Conservation (phyloP, 1,140 invertebrate species). For the Conopomorpha cramerella region DNA sequence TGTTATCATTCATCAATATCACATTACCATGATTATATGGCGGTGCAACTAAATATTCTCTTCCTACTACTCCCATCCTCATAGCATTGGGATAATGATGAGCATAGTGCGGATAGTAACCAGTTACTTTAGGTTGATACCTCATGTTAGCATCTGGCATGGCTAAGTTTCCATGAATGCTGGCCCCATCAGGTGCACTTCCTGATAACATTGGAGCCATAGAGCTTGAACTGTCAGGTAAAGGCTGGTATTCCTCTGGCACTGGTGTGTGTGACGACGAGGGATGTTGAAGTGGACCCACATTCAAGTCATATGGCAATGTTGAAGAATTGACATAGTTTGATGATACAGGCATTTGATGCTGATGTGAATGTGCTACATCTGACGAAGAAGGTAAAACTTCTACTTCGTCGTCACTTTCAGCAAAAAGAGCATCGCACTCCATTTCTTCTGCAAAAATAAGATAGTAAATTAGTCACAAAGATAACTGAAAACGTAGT, state of each 20-base stretch:
- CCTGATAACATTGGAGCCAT: slow-evolving; percentile 24
- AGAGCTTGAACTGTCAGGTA: slow-evolving; percentile 46
- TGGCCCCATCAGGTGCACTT: slow-evolving; percentile 19
- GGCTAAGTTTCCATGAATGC: slow-evolving; percentile 14
- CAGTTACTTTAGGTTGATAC: slow-evolving; percentile 33
- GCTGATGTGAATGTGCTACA: background rate
- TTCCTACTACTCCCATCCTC: slow-evolving; percentile 12
- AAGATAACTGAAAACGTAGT: no score
- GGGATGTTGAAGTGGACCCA: slow-evolving; percentile 20
- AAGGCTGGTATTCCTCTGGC: slow-evolving; percentile 47
- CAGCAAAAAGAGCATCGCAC: slow-evolving; percentile 53
- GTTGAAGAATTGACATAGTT: slow-evolving; percentile 42
- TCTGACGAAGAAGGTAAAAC: slow-evolving; percentile 30
- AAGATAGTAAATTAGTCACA: slow-evolving; percentile 11
- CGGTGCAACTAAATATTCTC: slow-evolving; percentile 19
- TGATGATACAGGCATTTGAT: slow-evolving; percentile 20
- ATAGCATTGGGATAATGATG: slow-evolving; percentile 16
- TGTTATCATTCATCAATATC: slow-evolving; percentile 25
- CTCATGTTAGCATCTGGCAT: slow-evolving; percentile 31
- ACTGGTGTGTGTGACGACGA: slow-evolving; percentile 33
- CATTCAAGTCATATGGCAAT: slow-evolving; percentile 25
- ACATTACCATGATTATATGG: slow-evolving; percentile 27
- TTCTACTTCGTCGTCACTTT: slow-evolving; percentile 56
- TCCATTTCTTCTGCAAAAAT: slow-evolving; percentile 48
- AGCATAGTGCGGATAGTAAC: slow-evolving; percentile 31